Conservation (phyloP, 1,140 invertebrate genomes). For the Neodiprion pinetum region DNA sequence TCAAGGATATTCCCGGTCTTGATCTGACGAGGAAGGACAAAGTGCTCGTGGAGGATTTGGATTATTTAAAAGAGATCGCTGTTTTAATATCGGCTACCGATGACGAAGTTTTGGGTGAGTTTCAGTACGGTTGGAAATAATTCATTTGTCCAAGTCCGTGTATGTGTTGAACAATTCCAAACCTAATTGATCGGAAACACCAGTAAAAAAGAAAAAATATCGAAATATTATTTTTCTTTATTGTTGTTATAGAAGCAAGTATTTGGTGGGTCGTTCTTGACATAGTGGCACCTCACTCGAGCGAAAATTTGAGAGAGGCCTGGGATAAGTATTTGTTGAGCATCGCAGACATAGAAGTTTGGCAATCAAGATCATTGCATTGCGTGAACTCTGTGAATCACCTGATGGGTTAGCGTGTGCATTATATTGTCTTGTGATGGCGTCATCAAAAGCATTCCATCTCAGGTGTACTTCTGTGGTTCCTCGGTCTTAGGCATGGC, state of each 20-base stretch:
- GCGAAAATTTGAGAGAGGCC: slow-evolving; percentile 59
- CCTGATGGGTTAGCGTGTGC: slow-evolving; percentile 73
- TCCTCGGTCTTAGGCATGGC: slow-evolving; percentile 48
- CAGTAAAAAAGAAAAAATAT: slow-evolving; percentile 1
- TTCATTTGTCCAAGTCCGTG: background rate
- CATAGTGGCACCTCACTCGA: slow-evolving; percentile 69
- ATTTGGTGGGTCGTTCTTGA: slow-evolving; percentile 75
- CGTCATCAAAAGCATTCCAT: background rate
- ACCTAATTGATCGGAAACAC: no score
- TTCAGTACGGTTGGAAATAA: background rate
- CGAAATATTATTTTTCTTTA: slow-evolving; percentile 19
- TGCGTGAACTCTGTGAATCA: slow-evolving; percentile 71
- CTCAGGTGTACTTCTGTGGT: background rate
- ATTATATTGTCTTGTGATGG: slow-evolving; percentile 43
- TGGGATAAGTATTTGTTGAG: slow-evolving; percentile 51
- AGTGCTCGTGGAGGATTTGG: slow-evolving; percentile 69
- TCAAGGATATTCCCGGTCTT: slow-evolving; percentile 62
- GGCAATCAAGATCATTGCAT: slow-evolving; percentile 64
- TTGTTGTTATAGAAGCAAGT: slow-evolving; percentile 61
- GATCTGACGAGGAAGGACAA: slow-evolving; percentile 63
- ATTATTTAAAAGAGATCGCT: slow-evolving; percentile 67
- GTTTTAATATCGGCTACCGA: slow-evolving; percentile 64
- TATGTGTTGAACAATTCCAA: background rate
- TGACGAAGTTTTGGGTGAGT: slow-evolving; percentile 60
- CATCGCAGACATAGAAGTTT: slow-evolving; percentile 50